Evolutionary conservation across 35 echinoderm and acorn worm species (phyloP).

Genomic region (Lytechinus variegatus): DNA sequence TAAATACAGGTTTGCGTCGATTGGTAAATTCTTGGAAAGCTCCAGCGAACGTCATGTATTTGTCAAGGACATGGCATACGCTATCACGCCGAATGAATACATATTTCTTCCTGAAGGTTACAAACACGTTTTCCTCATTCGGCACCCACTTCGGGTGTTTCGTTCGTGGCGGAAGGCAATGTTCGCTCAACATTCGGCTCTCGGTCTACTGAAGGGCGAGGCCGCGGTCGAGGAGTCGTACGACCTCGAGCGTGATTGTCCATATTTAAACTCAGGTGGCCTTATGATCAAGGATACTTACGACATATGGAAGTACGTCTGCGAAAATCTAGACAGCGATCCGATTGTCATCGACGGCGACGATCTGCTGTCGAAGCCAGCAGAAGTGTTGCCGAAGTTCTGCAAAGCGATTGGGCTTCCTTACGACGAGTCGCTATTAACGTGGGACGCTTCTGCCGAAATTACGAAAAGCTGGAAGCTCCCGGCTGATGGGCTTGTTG

Average conservation of each 20-base stretch:
- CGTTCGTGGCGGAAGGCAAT: constrained; percentile 16
- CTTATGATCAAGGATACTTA: constrained; percentile 46
- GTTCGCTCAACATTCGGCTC: neutral
- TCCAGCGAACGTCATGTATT: neutral
- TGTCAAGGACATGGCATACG: constrained; percentile 22
- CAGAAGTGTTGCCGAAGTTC: constrained; percentile 56
- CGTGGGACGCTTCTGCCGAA: constrained; percentile 57
- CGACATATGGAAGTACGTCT: constrained; percentile 60
- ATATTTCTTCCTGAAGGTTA: neutral
- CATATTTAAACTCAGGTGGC: neutral
- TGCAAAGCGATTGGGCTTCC: constrained; percentile 50
- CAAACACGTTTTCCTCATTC: constrained; percentile 35
- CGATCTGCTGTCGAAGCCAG: constrained; percentile 67
- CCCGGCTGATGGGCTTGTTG: neutral
- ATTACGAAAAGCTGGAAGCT: constrained; percentile 59
- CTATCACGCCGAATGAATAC: neutral
- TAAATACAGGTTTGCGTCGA: neutral
- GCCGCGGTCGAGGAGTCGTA: neutral
- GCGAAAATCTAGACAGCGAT: constrained; percentile 35
- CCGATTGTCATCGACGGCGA: constrained; percentile 69
- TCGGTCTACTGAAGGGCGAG: neutral
- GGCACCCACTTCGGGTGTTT: neutral
- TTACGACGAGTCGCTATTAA: constrained; percentile 51
- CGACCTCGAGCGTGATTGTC: constrained; percentile 6
- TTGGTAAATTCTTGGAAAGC: neutral